These are phyloP conservation scores for Dendroctonus valens DNA, from an alignment of 1,140 invertebrate species.

Conservation along the genomic window DNA sequence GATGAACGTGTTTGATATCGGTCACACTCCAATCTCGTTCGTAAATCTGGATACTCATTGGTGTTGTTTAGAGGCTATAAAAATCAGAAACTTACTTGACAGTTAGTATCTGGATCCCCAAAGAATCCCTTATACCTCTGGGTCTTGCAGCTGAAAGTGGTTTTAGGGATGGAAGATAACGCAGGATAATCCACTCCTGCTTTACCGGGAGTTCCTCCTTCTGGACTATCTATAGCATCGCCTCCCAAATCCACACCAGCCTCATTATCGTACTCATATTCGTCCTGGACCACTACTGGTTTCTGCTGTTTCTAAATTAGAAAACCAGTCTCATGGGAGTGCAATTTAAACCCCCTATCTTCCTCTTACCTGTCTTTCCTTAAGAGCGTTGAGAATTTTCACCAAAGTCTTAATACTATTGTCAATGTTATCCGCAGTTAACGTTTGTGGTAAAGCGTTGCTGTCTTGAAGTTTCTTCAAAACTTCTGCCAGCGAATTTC, in stretches of 20 bases:
- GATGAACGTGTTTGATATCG: no score
- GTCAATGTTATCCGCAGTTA: constrained; percentile 73
- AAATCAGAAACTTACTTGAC: constrained; percentile 68
- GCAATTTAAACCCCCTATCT: no score
- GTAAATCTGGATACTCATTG: no score
- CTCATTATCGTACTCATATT: constrained; percentile 40
- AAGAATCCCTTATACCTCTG: constrained; percentile 90
- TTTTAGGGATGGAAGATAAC: constrained; percentile 71
- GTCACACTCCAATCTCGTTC: no score
- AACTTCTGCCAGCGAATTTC: constrained; percentile 51
- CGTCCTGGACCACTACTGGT: constrained; percentile 43
- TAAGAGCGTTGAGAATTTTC: constrained; percentile 67
- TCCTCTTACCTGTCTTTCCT: constrained; percentile 46
- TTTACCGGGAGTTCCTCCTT: constrained; percentile 71
- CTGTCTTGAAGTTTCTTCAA: constrained; percentile 67
- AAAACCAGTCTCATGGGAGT: no score
- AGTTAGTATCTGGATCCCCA: constrained; percentile 80
- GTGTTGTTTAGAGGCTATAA: no score
- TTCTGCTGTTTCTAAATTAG: constrained; percentile 45
- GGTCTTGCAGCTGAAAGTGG: constrained; percentile 77
- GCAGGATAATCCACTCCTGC: constrained; percentile 83
- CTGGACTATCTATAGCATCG: constrained; percentile 40
- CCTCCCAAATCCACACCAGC: constrained; percentile 32
- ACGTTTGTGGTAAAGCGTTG: constrained; percentile 69
- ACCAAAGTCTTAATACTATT: constrained; percentile 73